Evolutionary conservation across 2,797 vertebrate species (phyloP), one percentile per base, ranked within the genome.

Genomic region (Phalanger gymnotis): DNA sequence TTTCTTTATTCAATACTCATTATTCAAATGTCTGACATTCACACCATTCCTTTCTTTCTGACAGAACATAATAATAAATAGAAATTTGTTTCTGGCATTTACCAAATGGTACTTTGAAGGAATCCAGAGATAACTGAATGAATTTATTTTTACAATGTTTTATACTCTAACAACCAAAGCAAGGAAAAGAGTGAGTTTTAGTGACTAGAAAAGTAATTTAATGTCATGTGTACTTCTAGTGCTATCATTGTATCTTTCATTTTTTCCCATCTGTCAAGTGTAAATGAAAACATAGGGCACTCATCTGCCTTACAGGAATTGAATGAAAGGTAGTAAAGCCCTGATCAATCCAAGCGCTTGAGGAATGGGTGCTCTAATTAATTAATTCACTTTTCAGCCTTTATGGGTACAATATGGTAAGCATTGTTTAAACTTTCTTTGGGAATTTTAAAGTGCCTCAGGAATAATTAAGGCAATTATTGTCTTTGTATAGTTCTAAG

Each of bases 351-450:
- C 3, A 87, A 16, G n/a, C 47, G 19, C 6, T 81, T 25, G 47
- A 12, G 9, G 9, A 51, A 87, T 3, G 9, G 25, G 40, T 51
- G 40, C 22, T 87, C 22, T 87, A 25, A 10, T 81, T 87, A 11
- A 47, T 81, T 81, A 27, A 22, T 47, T 81, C 6, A 47, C 10
- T 93, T 93, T 93, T 93, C 56, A 73, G 14, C 81, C 92, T 92
- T 66, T 25, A 93, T 93, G 92, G 90, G 90, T 91, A 61, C 34
- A 34, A 22, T 89, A 96, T 91, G 52, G 30, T 1, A 90, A 95
- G 90, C 30, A 92, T 47, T 57, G 66, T 92, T 94, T 92, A 58
- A 93, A 61, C 92, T 95, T 93, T 87, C n/a, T 81, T 91, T 93
- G 34, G 4, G 3, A 7, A 55, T 87, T 91, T 96, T 95, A 47